Base-by-base conservation (phyloP, 2,888 invertebrate species). In the Carcina quercana region DNA sequence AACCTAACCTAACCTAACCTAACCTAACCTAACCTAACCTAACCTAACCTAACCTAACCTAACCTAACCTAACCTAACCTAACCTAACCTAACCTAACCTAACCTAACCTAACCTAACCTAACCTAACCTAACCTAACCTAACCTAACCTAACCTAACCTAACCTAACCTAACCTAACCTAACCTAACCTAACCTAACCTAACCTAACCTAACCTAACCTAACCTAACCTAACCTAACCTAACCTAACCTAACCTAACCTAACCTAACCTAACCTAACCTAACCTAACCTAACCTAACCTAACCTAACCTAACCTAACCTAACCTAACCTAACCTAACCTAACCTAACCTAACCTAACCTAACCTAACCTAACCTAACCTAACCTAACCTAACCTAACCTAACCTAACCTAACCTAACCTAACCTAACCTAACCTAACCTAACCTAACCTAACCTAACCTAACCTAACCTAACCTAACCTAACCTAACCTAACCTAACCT, bases 331-430 rank as follows among this genome's bases (percentile, higher is more conserved):
- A 32, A 33, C 32, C 32, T 27, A 32, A 32, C 32, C 32, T 32
- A 32, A 32, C 32, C 32, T 32, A 32, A 32, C 32, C 32, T 32
- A 32, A 32, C 32, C 32, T 32, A 32, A 32, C 32, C 32, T 32
- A 32, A 32, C 32, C 32, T 32, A 32, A 32, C 32, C 32, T 32
- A 32, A 32, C 32, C 32, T 32, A 32, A 32, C 32, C 32, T 32
- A 31, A 36, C 36, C 36, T 32, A 36, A 36, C 36, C 36, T 36
- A 36, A 38, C 38, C 35, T 35, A 38, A 35, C 35, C 39, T 36
- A 39, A 39, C 35, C 35, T 35, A 39, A 35, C 39, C 39, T 36
- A 39, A 39, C 35, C 35, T 35, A 35, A 39, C 35, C 39, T 36
- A 30, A 25, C 25, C 25, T 25, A 25, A 25, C 33, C 33, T 33